Percentiles rank a stretch among this genome's conserved stretches.
Evolutionary conservation across 2,888 invertebrate genomes (phyloP).

Genomic region (Drosophila pegasa): DNA sequence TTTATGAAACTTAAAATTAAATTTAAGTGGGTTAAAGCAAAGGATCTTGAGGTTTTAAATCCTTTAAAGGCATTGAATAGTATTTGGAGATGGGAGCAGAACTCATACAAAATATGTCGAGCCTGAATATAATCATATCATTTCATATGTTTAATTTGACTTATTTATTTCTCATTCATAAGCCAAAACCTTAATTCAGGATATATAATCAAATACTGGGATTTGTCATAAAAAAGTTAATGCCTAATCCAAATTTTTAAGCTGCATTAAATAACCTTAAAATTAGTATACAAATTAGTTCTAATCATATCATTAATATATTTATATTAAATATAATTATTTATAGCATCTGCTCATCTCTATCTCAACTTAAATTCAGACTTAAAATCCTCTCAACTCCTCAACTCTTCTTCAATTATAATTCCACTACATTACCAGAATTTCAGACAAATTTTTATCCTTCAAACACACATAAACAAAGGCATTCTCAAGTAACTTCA

Average conservation of each 20-base stretch:
- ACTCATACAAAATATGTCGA: background rate
- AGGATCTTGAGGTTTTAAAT: background rate
- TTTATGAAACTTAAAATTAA: too few species aligned
- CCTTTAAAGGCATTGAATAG: background rate
- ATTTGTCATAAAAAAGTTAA: too few species aligned
- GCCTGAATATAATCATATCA: too few species aligned
- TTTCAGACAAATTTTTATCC: background rate
- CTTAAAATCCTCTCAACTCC: background rate
- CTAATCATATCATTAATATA: background rate
- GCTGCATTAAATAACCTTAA: too few species aligned
- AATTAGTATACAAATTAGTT: background rate
- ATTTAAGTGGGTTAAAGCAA: background rate
- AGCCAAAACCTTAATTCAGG: too few species aligned
- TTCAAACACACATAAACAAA: background rate
- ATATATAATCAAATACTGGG: too few species aligned
- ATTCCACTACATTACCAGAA: too few species aligned
- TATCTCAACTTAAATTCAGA: too few species aligned
- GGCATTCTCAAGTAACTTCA: background rate
- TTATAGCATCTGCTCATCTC: too few species aligned
- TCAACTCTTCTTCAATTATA: background rate
- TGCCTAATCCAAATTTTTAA: too few species aligned
- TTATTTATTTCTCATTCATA: background rate
- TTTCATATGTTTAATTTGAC: background rate
- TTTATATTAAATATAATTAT: too few species aligned
- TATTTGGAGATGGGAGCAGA: background rate